Evolutionary conservation across 2,888 invertebrate species (phyloP), one percentile per base, ranked within the genome.

Genomic region (Pinctada fucata): DNA sequence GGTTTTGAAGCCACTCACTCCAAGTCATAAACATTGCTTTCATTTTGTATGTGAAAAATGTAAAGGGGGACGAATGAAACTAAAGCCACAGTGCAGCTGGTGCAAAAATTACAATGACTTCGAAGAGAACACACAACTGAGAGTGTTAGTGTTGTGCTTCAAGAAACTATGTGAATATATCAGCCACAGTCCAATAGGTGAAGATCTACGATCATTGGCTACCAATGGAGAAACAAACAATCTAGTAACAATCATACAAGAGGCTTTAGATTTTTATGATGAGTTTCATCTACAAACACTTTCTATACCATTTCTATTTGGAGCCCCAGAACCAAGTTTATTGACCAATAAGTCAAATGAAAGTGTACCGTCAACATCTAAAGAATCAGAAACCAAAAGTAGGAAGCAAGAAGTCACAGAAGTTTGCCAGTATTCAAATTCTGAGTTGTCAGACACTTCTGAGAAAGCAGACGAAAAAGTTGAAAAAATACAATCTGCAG

Each of bases 11-110:
- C 97, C 97, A 4, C 95, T 95, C 90, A 95, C 96, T 58, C 96
- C 97, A 16, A 94, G 94, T 45, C 95, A 95, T 87, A 87, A 85
- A 76, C 95, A 95, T 83, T 97, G 97, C 93, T 96, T 96, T 92
- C 97, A 98, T 93, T 96, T 97, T 93, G 96, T 97, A 64, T 97
- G 97, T 92, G 95, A 95, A 87, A 94, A 94, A 75, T 97, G 97
- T 91, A 94, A 96, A 90, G 96, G 97, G 70, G 96, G 96, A 3
- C 95, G 96, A 86, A 97, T 97, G 93, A 95, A 96, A 91, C 94
- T 97, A 72, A 96, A 96, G 90, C 97, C 97, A 0, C 95, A 95
- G 0, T 97, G 97, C 92, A 94, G 95, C 86, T 96, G 96, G 95
- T 97, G 97, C 92, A 96, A 96, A 92, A 96, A 97, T 89, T 96